Percentiles rank a stretch among this genome's conserved stretches.
These are phyloP conservation scores for Hippasteria phrygiana DNA, from an alignment of 53 echinoderm and acorn worm species.

Conservation along the genomic window DNA sequence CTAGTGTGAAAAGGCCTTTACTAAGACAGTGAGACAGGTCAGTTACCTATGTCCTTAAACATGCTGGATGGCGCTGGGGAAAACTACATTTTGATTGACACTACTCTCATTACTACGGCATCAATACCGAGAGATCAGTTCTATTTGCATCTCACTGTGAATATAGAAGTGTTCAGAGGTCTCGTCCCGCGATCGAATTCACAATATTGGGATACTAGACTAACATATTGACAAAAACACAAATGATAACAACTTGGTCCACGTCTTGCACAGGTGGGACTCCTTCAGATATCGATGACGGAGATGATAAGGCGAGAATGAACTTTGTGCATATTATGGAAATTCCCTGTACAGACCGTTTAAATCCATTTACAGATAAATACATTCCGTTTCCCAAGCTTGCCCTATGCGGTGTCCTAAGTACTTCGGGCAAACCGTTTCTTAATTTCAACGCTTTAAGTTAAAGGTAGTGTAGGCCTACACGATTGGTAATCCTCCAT, in stretches of 20 bases:
- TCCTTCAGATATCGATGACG: background rate
- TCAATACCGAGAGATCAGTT: background rate
- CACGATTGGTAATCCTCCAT: too few species aligned
- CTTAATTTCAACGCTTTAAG: too few species aligned
- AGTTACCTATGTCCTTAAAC: background rate
- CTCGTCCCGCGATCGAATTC: background rate
- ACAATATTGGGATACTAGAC: background rate
- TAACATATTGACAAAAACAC: too few species aligned
- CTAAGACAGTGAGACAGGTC: background rate
- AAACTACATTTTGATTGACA: constrained; percentile 14
- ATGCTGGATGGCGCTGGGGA: background rate
- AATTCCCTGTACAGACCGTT: too few species aligned
- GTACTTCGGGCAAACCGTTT: too few species aligned
- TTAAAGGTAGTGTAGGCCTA: too few species aligned
- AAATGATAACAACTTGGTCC: background rate
- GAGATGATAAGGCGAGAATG: too few species aligned
- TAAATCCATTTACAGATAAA: too few species aligned
- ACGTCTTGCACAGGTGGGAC: background rate
- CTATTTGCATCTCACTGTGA: background rate
- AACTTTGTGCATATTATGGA: too few species aligned
- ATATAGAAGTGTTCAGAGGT: background rate
- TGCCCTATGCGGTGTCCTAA: too few species aligned
- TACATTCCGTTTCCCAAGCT: too few species aligned
- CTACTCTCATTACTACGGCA: background rate
- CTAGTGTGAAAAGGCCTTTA: too few species aligned